Base-by-base conservation (phyloP, 2,888 invertebrate genomes). In the Drosophila austrosaltans region DNA sequence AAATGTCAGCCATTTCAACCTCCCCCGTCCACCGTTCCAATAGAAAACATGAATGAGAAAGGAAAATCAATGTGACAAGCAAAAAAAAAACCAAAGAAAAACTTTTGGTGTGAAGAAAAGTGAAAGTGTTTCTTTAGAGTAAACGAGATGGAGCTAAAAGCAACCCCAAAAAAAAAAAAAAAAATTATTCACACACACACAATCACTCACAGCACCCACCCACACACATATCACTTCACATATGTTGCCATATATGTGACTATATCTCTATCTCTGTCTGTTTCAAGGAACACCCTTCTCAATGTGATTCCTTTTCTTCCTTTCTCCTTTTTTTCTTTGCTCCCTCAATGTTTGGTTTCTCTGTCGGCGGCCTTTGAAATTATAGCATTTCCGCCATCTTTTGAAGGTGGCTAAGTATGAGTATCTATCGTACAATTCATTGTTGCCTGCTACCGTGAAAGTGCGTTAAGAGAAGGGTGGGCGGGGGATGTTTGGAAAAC, bases 361-460 rank as follows among this genome's bases (percentile, higher is more conserved):
- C 40, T 48, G 25, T 53, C 64, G 73, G 72, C 72, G 87, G 87
- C 81, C 87, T 86, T 86, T 86, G 85, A 86, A 79, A 86, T 86
- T 85, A 75, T 85, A 86, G 87, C 81, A 89, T 85, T 86, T 87
- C 86, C 86, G 86, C 86, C 86, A 86, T 86, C 81, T 89, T 36
- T 36, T 86, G 75, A 53, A 44, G 75, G 53, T 74, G 78, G 3
- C 36, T 65, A 64, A 68, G 60, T 7, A 36, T 5, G 22, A n/a
- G 57, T 63, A n/a, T 57, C 58, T 28, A 54, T 67, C 28, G 39
- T 22, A n/a, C 16, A 28, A 16, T 64, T 69, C 48, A 56, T 16
- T 54, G 2, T 22, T 58, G 12, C 20, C 12, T 5, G 12, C 22
- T 12, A 20, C 20, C 39, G 75, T 69, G 72, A 89, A 82, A 89